Conservation (phyloP, 2,113 vertebrate species). For the Columba livia region DNA sequence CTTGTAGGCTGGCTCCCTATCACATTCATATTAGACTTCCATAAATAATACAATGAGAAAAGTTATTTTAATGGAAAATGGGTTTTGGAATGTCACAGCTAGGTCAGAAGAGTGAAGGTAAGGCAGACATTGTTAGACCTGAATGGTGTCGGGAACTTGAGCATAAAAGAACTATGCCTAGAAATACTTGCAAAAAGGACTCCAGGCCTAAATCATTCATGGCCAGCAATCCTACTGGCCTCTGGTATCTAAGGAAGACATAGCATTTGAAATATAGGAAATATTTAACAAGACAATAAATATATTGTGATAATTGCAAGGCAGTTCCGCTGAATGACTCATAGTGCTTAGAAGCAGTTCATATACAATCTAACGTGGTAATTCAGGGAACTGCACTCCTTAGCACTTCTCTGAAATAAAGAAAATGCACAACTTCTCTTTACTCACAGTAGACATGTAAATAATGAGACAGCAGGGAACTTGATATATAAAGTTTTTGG, state of each 20-base stretch:
- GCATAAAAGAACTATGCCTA: background rate
- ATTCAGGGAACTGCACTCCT: background rate
- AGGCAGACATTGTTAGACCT: background rate
- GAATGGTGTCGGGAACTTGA: background rate
- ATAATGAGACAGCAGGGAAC: background rate
- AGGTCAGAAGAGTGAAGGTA: background rate
- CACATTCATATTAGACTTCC: background rate
- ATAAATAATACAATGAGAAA: background rate
- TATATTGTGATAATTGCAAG: background rate
- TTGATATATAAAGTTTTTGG: background rate
- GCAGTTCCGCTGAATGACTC: background rate
- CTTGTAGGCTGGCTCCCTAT: background rate
- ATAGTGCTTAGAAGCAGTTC: background rate
- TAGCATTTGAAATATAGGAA: background rate
- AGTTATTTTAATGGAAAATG: background rate
- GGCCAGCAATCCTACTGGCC: background rate
- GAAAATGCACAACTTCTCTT: background rate
- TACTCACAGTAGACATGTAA: background rate
- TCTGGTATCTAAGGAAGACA: background rate
- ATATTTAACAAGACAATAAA: background rate
- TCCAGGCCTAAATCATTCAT: background rate
- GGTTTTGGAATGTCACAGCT: background rate
- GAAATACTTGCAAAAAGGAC: background rate
- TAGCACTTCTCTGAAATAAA: background rate
- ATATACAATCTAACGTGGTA: background rate